These are phyloP conservation scores for Microcebus griseorufus DNA, from an alignment of 2,113 vertebrate genomes.

Conservation along the genomic window DNA sequence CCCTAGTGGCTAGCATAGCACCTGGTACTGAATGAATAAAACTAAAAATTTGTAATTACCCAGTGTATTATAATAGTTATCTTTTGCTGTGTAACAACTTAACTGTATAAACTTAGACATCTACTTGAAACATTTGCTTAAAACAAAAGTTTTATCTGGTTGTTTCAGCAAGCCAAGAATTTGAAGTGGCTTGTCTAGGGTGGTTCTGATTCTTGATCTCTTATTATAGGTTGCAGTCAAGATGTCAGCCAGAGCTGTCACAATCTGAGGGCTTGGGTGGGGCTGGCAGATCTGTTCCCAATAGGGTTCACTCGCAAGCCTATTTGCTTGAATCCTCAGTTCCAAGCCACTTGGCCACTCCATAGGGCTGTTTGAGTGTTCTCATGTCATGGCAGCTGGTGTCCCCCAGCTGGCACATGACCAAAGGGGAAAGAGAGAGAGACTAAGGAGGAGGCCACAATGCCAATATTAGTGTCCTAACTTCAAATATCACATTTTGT, in stretches of 20 bases:
- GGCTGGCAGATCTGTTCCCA: neutral
- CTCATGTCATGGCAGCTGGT: neutral
- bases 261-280: neutral
- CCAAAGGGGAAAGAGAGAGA: neutral
- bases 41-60: neutral
- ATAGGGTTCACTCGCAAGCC: neutral
- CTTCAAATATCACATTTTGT: neutral
- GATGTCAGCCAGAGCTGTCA: neutral
- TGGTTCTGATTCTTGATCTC: neutral
- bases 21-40: neutral
- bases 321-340: neutral
- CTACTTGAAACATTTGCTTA: neutral
- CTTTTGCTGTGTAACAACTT: neutral
- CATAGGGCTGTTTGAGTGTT: neutral
- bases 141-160: neutral
- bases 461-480: neutral
- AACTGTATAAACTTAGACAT: neutral
- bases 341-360: neutral
- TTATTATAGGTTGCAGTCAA: too few relatives aligned
- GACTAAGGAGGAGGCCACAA: neutral
- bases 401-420: neutral
- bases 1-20: neutral
- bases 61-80: neutral
- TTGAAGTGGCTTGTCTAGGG: neutral
- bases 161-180: neutral